Conservation (phyloP, 2,888 invertebrate species). For the Hemicrepidius hirtus region DNA sequence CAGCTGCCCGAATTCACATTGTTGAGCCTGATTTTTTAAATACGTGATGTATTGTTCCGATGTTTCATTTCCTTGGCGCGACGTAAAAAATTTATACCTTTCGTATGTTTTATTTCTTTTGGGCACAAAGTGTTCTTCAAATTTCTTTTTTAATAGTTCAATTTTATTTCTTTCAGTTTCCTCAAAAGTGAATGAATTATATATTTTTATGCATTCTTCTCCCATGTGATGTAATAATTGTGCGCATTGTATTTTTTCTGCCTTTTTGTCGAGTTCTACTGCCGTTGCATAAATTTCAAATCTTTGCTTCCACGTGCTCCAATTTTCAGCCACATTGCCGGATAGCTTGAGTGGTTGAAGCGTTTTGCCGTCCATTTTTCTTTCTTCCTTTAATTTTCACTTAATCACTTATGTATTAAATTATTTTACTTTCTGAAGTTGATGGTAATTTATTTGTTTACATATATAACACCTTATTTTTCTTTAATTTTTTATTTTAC, state of each 20-base stretch:
- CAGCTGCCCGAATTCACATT: conserved; percentile 44
- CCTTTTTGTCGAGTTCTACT: conserved; percentile 51
- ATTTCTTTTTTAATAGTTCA: conserved; percentile 16
- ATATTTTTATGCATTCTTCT: conserved; percentile 56
- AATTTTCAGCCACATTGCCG: conserved; percentile 55
- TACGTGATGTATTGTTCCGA: conserved; percentile 38
- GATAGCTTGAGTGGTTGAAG: conserved; percentile 2
- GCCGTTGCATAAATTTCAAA: conserved; percentile 54
- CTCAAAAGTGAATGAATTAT: conserved; percentile 53
- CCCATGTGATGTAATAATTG: conserved; percentile 56
- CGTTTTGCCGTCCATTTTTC: neutral
- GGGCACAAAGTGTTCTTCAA: conserved; percentile 33
- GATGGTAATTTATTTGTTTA: no score
- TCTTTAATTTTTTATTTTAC: no score
- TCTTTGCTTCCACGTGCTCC: conserved; percentile 52
- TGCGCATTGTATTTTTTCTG: conserved; percentile 55
- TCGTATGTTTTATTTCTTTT: conserved; percentile 36
- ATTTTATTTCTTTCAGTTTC: conserved; percentile 3
- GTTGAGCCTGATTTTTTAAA: conserved; percentile 33
- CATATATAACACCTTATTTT: no score
- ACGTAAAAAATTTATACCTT: conserved; percentile 33
- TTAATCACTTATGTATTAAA: neutral
- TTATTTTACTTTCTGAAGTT: no score
- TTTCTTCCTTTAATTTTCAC: neutral
- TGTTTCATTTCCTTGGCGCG: conserved; percentile 31